Conservation (phyloP, 2,888 invertebrate genomes). For the Epirrhoe tristata region DNA sequence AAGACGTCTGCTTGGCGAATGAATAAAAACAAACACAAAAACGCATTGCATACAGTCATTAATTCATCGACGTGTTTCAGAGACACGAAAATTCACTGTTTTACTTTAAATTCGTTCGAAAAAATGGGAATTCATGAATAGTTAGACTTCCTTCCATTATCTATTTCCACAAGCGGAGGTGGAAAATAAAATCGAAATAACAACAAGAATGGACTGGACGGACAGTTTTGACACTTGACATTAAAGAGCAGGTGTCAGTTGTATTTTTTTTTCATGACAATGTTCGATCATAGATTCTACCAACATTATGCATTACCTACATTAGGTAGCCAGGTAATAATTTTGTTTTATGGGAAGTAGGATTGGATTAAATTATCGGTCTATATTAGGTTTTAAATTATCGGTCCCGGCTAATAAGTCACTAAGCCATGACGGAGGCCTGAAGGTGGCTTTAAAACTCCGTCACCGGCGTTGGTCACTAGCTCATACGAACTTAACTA, state of each 20-base stretch:
- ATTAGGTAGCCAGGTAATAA: no score
- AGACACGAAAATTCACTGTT: not conserved
- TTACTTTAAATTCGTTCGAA: slow-evolving; percentile 1
- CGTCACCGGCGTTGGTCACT: no score
- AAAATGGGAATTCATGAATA: not conserved
- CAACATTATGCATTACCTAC: no score
- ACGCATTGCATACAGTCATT: slow-evolving; percentile 14
- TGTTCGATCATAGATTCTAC: no score
- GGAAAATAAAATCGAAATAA: not conserved
- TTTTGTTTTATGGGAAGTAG: no score
- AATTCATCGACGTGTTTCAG: not conserved
- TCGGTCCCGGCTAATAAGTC: no score
- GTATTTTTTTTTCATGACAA: no score
- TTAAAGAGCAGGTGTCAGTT: not conserved
- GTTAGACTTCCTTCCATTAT: slow-evolving; percentile 19
- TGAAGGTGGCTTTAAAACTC: no score
- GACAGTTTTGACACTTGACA: not conserved
- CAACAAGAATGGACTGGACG: not conserved
- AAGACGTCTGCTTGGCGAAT: slow-evolving; percentile 42
- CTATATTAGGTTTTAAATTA: no score
- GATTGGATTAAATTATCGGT: no score
- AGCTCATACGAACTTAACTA: no score
- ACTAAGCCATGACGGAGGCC: no score
- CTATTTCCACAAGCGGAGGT: slow-evolving; percentile 10
- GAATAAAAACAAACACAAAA: slow-evolving; percentile 38